Evolutionary conservation across 1,140 invertebrate genomes (phyloP), one percentile per base, ranked within the genome.

Genomic region (Brachionus paranguensis): DNA sequence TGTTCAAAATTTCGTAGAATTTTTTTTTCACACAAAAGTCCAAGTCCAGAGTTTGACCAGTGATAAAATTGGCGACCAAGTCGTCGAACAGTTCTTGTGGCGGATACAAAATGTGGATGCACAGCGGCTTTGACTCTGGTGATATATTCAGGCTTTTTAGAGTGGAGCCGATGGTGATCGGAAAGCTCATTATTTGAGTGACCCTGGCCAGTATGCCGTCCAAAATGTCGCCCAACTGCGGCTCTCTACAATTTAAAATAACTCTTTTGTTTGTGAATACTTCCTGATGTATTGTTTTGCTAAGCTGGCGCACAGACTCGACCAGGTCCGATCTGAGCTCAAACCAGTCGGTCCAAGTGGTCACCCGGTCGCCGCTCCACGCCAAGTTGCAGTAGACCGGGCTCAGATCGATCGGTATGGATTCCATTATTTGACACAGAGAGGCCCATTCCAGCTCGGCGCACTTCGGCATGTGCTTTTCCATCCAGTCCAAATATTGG

Each of bases 91-190:
- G 8, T 5, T 81, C 53, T 14, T 64, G 17, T n/a, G 78, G 53
- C n/a, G 78, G 78, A 64, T 81, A 64, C 37, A 81, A 47, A 64
- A 81, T 60, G 64, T 81, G 78, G 20, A 81, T 81, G 43, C 78
- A 81, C 7, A 81, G n/a, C 3, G 53, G 53, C 33, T 68, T 60
- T 14, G 37, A 29, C 1, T 60, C 33, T 0, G 37, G 27, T 37
- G 20, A 33, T 14, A 60, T 17, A 3, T 37, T 37, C 24, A 68
- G 14, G 20, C 33, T 37, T 27, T 64, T 64, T 10, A 81, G 37
- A 41, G 14, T 41, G 12, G 20, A 64, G 12, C 64, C 81, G 2
- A 83, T 70, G 10, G 81, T 83, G 14, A 83, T 24, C 5, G 60
- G 37, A 43, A 33, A 70, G 17, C 47, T 83, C 81, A 83, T 50